These are phyloP conservation scores for Eremobia ochroleuca DNA, from an alignment of 2,888 invertebrate species.

Conservation along the genomic window DNA sequence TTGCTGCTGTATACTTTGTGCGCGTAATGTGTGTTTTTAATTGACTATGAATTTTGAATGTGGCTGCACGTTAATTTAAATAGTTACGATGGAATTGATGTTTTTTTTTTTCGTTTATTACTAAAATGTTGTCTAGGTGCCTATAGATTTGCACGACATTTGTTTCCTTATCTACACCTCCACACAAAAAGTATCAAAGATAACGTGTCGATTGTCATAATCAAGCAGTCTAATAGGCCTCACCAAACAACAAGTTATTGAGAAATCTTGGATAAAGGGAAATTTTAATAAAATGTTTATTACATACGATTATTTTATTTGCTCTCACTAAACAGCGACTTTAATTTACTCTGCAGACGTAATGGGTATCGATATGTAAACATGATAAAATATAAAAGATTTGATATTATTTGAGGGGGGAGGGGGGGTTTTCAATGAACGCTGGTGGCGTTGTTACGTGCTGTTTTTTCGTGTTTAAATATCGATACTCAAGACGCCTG, in stretches of 20 bases:
- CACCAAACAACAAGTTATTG: background rate
- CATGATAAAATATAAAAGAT: too few relatives aligned
- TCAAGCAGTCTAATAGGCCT: background rate
- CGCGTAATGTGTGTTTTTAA: slow-evolving; percentile 66
- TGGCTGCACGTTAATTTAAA: slow-evolving; percentile 50
- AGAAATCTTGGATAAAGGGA: background rate
- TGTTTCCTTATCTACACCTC: too few relatives aligned
- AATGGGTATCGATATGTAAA: too few relatives aligned
- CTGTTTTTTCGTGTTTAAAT: background rate
- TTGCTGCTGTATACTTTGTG: slow-evolving; percentile 69
- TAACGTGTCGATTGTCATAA: background rate
- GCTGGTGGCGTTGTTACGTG: background rate
- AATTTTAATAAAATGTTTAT: background rate
- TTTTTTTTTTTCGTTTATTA: background rate
- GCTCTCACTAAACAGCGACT: background rate
- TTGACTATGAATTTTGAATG: slow-evolving; percentile 82
- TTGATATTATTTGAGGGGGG: too few relatives aligned
- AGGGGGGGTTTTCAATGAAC: too few relatives aligned
- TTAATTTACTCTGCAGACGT: too few relatives aligned
- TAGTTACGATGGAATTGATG: slow-evolving; percentile 3
- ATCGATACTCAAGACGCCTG: background rate
- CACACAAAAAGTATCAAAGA: too few relatives aligned
- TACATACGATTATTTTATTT: background rate
- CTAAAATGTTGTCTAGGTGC: background rate
- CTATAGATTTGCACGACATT: background rate